phyloP scores from a whole-genome alignment of 2,797 vertebrate species.

The Pseudotriccus pelzelni region DNA sequence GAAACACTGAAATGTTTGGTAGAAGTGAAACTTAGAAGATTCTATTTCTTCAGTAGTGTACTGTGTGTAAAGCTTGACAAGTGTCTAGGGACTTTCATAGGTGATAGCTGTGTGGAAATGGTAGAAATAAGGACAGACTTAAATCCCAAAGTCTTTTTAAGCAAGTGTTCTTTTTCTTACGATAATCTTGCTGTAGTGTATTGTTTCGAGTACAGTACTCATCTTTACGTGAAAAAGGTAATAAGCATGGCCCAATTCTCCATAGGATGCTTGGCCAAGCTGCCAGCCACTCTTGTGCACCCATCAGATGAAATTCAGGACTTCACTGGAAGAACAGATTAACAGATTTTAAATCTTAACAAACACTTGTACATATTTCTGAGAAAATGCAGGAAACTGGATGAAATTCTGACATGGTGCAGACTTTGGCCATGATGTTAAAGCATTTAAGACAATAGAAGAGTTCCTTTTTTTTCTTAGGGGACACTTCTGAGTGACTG shows the following conservation, averaged over 20 bases:
- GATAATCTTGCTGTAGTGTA: not conserved
- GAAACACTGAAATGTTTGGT: not conserved
- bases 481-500: not conserved
- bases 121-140: not conserved
- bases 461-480: not conserved
- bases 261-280: not conserved
- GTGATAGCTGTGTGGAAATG: not conserved
- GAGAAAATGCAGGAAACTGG: not conserved
- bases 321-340: not conserved
- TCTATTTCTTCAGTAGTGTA: not conserved
- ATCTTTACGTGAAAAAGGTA: not conserved
- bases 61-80: not conserved
- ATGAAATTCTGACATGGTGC: not conserved
- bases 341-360: not conserved
- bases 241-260: not conserved
- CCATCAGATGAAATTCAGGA: not conserved
- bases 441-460: not conserved
- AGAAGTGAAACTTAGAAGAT: not conserved
- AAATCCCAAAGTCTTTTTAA: not conserved
- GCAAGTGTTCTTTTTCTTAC: not conserved
- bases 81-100: not conserved
- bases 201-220: not conserved
- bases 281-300: not conserved
- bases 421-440: not conserved
- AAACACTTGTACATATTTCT: not conserved